Evolutionary conservation across 2,888 invertebrate species (phyloP).

Genomic region (Mayetiola destructor): DNA sequence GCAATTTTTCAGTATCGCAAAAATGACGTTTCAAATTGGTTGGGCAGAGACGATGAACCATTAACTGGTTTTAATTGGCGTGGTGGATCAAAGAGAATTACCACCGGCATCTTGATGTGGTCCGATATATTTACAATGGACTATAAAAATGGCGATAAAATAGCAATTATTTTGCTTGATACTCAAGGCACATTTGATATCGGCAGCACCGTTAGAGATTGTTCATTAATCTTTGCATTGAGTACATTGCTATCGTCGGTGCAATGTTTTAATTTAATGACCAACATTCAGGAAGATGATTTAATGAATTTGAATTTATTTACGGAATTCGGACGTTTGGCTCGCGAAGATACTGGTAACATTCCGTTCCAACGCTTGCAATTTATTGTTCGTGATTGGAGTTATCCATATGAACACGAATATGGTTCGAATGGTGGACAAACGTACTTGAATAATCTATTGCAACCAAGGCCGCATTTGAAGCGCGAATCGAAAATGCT

Average conservation of each 20-base stretch:
- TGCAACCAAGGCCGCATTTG: background rate
- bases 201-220: background rate
- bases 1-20: constrained; percentile 28
- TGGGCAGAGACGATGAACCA: background rate
- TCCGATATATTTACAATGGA: background rate
- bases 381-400: constrained; percentile 12
- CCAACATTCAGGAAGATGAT: constrained; percentile 5
- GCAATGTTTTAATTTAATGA: constrained; percentile 9
- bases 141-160: background rate
- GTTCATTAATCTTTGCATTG: background rate
- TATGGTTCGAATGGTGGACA: constrained; percentile 3
- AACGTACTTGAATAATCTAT: background rate
- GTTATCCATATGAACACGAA: background rate
- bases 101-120: background rate
- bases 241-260: background rate
- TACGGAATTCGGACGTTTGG: constrained; percentile 12
- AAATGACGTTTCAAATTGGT: background rate
- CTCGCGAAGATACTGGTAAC: background rate
- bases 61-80: no score
- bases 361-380: constrained; percentile 8
- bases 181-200: background rate
- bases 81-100: background rate
- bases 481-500: background rate
- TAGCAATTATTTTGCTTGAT: background rate
- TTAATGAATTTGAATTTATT: constrained; percentile 6